These are phyloP conservation scores for Drosophila aff. DNA, from an alignment of 1,140 invertebrate species.

Conservation along the genomic window DNA sequence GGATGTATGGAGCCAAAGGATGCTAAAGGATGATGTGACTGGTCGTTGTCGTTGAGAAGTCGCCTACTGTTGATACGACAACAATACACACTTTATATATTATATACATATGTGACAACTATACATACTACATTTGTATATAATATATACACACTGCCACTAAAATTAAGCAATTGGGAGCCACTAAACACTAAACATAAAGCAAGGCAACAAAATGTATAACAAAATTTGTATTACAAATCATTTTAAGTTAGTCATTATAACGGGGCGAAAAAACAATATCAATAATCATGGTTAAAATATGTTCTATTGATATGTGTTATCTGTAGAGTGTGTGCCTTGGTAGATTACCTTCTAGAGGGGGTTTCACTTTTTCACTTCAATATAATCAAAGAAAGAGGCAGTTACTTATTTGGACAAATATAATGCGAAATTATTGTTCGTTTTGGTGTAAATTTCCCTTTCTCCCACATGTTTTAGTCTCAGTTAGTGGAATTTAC, in stretches of 20 bases:
- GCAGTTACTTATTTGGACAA: background rate
- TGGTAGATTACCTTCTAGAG: background rate
- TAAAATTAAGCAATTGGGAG: too few relatives aligned
- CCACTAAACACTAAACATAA: background rate
- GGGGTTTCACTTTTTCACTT: background rate
- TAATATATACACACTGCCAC: too few relatives aligned
- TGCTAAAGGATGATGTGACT: too few relatives aligned
- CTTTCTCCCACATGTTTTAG: slow-evolving; percentile 9
- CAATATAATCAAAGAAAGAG: background rate
- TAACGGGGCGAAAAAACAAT: background rate
- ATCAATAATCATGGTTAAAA: background rate
- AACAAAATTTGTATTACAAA: background rate
- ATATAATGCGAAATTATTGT: background rate
- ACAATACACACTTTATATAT: too few relatives aligned
- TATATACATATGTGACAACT: too few relatives aligned
- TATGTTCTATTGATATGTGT: slow-evolving; percentile 3
- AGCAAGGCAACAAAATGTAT: background rate
- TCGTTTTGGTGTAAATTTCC: background rate
- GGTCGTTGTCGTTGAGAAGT: too few relatives aligned
- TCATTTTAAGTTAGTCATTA: slow-evolving; percentile 7
- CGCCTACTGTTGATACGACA: too few relatives aligned
- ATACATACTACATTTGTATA: too few relatives aligned
- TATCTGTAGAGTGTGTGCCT: slow-evolving; percentile 3
- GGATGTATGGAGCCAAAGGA: too few relatives aligned
- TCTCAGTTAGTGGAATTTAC: background rate